Percentiles rank a stretch among this genome's conserved stretches.
phyloP scores from a whole-genome alignment of 64 coral and sea anemone species.

The Montipora capricornis region DNA sequence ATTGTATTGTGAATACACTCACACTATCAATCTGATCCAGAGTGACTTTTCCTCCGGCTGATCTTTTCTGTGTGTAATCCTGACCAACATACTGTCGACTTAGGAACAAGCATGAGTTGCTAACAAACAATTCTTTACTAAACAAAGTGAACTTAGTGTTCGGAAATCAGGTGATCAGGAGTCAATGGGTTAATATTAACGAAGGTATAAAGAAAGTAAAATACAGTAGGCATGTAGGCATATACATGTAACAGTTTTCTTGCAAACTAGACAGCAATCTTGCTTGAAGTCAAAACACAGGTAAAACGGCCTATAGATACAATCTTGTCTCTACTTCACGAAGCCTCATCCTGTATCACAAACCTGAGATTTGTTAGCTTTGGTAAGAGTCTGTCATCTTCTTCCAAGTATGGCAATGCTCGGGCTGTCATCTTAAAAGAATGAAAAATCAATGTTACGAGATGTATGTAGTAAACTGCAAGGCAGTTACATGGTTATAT shows the following conservation, averaged over 20 bases:
- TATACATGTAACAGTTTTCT: too few relatives aligned
- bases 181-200: too few relatives aligned
- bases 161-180: too few relatives aligned
- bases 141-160: too few relatives aligned
- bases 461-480: too few relatives aligned
- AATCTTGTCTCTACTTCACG: too few relatives aligned
- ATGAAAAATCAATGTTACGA: neutral
- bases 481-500: too few relatives aligned
- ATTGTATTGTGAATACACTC: neutral
- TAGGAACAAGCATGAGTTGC: neutral
- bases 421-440: slow-evolving; percentile 86
- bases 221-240: too few relatives aligned
- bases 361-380: slow-evolving; percentile 95
- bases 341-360: neutral
- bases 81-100: slow-evolving; percentile 96
- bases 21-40: slow-evolving; percentile 94
- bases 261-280: too few relatives aligned
- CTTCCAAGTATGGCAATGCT: slow-evolving; percentile 94
- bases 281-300: neutral
- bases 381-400: slow-evolving; percentile 96
- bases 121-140: neutral
- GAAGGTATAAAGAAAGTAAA: too few relatives aligned
- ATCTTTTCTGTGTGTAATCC: slow-evolving; percentile 83
- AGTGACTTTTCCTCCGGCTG: slow-evolving; percentile 80
- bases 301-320: neutral